A percentile compares a stretch with the other conserved stretches of the same genome.
Conservation (phyloP, 2,797 vertebrate species). For the Okamejei kenojei region DNA sequence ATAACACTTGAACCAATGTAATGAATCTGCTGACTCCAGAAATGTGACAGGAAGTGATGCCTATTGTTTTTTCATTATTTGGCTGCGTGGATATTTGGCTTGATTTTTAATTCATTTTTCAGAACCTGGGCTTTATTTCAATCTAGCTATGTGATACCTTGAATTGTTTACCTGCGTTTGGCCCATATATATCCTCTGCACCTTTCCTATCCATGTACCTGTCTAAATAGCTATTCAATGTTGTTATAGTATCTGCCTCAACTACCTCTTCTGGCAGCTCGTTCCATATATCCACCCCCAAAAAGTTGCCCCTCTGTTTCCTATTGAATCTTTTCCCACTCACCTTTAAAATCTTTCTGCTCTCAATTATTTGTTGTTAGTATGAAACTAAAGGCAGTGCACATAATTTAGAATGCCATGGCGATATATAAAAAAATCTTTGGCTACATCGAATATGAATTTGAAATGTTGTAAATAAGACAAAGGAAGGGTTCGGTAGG, state of each 20-base stretch:
- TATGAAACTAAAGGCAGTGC: neutral
- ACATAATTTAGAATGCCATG: neutral
- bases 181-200: no score
- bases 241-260: no score
- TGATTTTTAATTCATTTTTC: no score
- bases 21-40: neutral
- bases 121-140: neutral
- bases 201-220: no score
- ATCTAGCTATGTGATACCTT: neutral
- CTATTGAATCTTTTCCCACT: no score
- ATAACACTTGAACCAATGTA: neutral
- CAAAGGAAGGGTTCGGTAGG: neutral
- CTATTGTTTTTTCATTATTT: neutral
- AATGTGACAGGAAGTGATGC: neutral
- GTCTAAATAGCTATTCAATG: no score
- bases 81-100: neutral
- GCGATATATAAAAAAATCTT: neutral
- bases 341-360: no score
- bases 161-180: no score
- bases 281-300: no score
- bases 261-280: no score
- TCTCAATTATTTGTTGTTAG: neutral
- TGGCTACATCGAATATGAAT: neutral
- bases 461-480: neutral
- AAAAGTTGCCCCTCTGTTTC: no score